Base-by-base conservation (phyloP, 64 coral and sea anemone genomes). In the Stylophora pistillata region DNA sequence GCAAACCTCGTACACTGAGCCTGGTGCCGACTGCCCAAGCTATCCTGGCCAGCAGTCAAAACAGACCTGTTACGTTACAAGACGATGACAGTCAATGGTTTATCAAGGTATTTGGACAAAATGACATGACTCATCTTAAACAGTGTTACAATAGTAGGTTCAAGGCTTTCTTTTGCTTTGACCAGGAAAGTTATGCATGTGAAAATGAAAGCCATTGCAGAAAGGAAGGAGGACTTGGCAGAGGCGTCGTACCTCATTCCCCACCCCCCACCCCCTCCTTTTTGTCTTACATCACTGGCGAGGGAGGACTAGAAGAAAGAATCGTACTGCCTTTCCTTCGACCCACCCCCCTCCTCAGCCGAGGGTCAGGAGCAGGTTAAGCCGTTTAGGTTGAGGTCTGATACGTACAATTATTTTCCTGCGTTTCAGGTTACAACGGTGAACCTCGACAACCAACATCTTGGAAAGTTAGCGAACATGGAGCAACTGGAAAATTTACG, bases 81-180 rank as follows among this genome's bases (percentile, higher is more conserved):
- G 97, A 95, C 58, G 97, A 99, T 76, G 97, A 99, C 56, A 95
- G 86, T 57, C 95, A 81, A 18, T 96, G 95, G 95, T 92, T 96
- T 78, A 23, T 65, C 58, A 96, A 96, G 91, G 95, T 96, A 90
- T 88, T 1, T 30, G 7, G 13, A 18, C 20, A 54, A 41, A 34
- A 76, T 3, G 29, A 6, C 3, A 75, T 75, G 17, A 20, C 7
- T 28, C 29, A 57, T 11, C 16, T 14, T 20, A 47, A 57, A 10
- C 21, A 18, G 20, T 29, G 33, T 2, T 86, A 15, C 56, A 53
- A 18, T 56, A 10, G 14, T 6, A 70, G 13, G 0, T 47, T 47
- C 7, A 7, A 47, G 37, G 37, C 37, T 47, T 47, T 47, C 37
- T 47, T 47, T 47, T 47, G 37, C 37, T 47, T 47, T 47, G 37